Base-by-base conservation (phyloP, 1,140 invertebrate genomes). In the Trachelipus rathkii region DNA sequence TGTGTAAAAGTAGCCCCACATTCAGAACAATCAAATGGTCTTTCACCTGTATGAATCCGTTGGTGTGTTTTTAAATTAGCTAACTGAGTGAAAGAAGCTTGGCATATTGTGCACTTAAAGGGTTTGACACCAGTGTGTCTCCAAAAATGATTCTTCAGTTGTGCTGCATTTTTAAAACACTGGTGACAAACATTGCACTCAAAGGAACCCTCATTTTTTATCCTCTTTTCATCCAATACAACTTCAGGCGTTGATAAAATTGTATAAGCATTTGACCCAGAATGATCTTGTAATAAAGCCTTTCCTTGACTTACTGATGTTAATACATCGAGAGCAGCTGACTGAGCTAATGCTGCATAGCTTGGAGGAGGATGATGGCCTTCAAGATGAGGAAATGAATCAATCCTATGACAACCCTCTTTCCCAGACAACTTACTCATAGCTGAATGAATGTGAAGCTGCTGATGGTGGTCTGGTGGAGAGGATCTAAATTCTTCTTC, bases 71-170 rank as follows among this genome's bases (percentile, higher is more conserved):
- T 80, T 10, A 82, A 73, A 72, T 83, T 80, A 10, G 79, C 75
- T 24, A 78, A 72, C 11, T 83, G 82, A 0, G 82, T 82, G 78
- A 86, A 86, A 43, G 77, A 82, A 76, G 84, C 84, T 9, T 81
- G 81, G 75, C 85, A 86, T 11, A 82, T 66, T 33, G 73, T 73
- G 79, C 85, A 86, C 9, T 75, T 60, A 45, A 75, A 82, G 23
- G 82, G 82, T 50, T 81, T 81, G 60, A 83, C 81, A n/a, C 81
- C 82, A 7, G 81, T 83, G 67, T 83, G 82, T 15, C 81, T 79
- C 77, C 82, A 78, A n/a, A 76, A 75, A 60, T 83, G 82, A 71
- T 83, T 82, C 67, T 82, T 82, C 19, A 84, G 79, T 44, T 82
- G 81, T 5, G 82, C 82, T 15, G 78, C 76, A 68, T 82, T 76